Evolutionary conservation across 2,888 invertebrate genomes (phyloP).

Genomic region (Torymus auratus): DNA sequence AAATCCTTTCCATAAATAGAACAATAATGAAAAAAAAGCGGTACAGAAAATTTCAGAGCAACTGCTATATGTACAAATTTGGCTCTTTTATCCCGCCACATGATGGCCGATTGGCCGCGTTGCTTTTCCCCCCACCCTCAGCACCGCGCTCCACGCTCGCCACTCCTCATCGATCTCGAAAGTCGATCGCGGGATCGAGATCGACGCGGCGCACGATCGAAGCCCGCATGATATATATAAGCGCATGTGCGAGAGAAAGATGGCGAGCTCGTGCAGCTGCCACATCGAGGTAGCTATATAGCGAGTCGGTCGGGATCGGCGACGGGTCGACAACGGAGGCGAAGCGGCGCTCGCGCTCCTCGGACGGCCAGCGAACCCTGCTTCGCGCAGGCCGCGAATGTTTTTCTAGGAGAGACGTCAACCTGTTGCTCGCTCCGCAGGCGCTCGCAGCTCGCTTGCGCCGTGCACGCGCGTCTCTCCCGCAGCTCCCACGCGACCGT

Average conservation of each 20-base stretch:
- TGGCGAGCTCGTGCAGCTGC: constrained; percentile 7
- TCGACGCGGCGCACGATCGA: constrained; percentile 23
- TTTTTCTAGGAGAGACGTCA: constrained; percentile 39
- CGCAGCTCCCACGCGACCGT: background rate
- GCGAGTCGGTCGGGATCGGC: too few species aligned
- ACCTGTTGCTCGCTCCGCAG: constrained; percentile 36
- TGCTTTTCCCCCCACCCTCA: background rate
- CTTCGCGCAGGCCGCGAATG: constrained; percentile 25
- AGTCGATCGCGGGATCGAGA: constrained; percentile 47
- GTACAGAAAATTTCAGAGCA: too few species aligned
- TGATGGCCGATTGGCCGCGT: background rate
- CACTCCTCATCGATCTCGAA: constrained; percentile 34
- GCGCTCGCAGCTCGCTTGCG: background rate
- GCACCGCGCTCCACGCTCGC: too few species aligned
- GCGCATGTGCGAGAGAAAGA: too few species aligned
- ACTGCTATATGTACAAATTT: background rate
- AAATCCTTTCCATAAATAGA: too few species aligned
- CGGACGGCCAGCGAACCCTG: constrained; percentile 41
- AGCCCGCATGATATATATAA: background rate
- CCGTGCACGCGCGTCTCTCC: background rate
- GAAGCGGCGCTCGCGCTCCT: constrained; percentile 45
- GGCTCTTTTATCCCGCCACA: constrained; percentile 5
- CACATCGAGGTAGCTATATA: constrained; percentile 18
- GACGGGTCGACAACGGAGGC: background rate
- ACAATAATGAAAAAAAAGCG: too few species aligned